Percentiles rank a stretch among this genome's conserved stretches.
Conservation (phyloP, 2,113 vertebrate genomes). For the Greenwoodochromis staneri region DNA sequence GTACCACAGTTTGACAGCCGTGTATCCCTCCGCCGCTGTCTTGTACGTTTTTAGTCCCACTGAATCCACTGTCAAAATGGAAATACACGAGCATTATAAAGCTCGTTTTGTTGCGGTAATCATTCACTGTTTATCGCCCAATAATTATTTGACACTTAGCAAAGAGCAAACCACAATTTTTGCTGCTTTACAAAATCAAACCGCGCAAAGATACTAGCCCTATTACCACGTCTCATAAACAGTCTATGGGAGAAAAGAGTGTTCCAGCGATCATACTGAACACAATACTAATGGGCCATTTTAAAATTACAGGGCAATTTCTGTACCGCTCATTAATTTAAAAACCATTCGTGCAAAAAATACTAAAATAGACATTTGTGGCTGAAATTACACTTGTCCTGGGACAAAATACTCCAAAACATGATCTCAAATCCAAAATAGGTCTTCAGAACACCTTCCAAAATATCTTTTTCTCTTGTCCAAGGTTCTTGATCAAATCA, state of each 20-base stretch:
- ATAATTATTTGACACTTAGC: background rate
- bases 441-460: background rate
- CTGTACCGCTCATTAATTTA: background rate
- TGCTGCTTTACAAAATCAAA: background rate
- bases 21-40: slow-evolving; percentile 49
- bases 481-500: background rate
- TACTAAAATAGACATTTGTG: background rate
- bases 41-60: background rate
- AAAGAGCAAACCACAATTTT: background rate
- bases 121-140: background rate
- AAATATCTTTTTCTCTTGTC: background rate
- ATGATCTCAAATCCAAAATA: background rate
- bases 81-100: background rate
- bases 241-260: background rate
- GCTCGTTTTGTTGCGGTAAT: background rate
- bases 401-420: background rate
- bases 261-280: background rate
- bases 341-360: background rate
- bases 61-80: background rate
- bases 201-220: background rate
- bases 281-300: background rate
- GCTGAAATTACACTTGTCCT: background rate
- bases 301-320: background rate
- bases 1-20: background rate
- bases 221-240: background rate